Conservation (phyloP, 2,888 invertebrate genomes). For the Sepioteuthis lessoniana region DNA sequence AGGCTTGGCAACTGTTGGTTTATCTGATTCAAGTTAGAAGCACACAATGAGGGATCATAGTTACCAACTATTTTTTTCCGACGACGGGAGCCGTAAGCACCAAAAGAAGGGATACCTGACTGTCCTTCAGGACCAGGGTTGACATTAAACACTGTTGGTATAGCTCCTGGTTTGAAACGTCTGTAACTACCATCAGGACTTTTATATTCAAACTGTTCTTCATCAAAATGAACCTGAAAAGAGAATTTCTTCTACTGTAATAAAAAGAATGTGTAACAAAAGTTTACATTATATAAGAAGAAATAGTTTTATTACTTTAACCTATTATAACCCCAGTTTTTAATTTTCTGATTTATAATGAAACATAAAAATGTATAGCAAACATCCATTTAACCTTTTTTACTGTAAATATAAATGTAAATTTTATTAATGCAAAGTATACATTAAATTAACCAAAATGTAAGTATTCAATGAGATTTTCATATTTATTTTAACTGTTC, state of each 20-base stretch:
- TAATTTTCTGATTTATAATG: no score
- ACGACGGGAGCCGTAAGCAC: background rate
- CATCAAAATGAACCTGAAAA: slow-evolving; percentile 45
- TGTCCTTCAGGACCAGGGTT: background rate
- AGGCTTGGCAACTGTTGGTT: background rate
- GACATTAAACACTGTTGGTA: slow-evolving; percentile 39
- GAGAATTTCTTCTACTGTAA: background rate
- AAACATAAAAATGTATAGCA: no score
- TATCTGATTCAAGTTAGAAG: background rate
- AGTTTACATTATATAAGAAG: no score
- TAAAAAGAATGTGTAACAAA: background rate
- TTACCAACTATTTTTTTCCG: slow-evolving; percentile 40
- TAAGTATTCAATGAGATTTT: no score
- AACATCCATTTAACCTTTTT: no score
- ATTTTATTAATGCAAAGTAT: no score
- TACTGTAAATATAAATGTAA: no score
- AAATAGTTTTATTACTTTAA: no score
- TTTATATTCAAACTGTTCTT: slow-evolving; percentile 42
- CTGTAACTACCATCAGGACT: background rate
- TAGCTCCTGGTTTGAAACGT: slow-evolving; percentile 43
- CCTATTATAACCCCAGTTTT: no score
- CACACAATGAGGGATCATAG: background rate
- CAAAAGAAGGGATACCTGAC: background rate
- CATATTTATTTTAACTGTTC: no score
- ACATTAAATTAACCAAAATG: no score